Conservation (phyloP, 2,797 vertebrate genomes). For the Steatocranus sp. region DNA sequence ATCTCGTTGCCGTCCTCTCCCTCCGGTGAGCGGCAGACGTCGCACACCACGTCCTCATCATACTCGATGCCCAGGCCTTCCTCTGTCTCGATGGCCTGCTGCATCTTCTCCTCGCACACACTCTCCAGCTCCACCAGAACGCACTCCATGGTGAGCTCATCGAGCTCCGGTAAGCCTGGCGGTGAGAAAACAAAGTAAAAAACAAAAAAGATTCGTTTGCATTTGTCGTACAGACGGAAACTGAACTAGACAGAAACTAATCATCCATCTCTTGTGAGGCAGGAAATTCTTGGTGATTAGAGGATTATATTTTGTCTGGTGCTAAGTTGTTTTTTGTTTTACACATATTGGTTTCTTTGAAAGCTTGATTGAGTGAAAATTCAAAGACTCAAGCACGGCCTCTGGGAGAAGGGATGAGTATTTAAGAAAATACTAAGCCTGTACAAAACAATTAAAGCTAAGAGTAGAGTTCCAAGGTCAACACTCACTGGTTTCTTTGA, state of each 20-base stretch:
- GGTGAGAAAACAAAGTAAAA: neutral
- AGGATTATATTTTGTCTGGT: neutral
- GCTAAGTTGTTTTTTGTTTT: neutral
- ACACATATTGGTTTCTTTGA: neutral
- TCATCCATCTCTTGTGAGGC: neutral
- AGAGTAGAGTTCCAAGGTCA: neutral
- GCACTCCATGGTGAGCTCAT: conserved; percentile 89
- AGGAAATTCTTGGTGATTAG: neutral
- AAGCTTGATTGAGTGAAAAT: neutral
- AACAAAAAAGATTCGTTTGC: neutral
- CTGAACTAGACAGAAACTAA: neutral
- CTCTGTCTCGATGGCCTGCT: conserved; percentile 87
- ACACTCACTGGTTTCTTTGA: neutral
- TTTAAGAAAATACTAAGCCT: neutral
- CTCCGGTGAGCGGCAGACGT: conserved; percentile 94
- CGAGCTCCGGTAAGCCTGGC: conserved; percentile 85
- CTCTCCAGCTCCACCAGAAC: conserved; percentile 91
- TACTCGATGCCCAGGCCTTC: conserved; percentile 96
- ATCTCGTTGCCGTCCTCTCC: conserved; percentile 97
- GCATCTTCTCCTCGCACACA: conserved; percentile 89
- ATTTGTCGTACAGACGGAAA: neutral
- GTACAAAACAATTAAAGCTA: neutral
- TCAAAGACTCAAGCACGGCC: neutral
- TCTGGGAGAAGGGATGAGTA: neutral
- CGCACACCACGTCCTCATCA: conserved; percentile 94